Evolutionary conservation across 2,797 vertebrate genomes (phyloP).

Genomic region (Hippocampus kuda): DNA sequence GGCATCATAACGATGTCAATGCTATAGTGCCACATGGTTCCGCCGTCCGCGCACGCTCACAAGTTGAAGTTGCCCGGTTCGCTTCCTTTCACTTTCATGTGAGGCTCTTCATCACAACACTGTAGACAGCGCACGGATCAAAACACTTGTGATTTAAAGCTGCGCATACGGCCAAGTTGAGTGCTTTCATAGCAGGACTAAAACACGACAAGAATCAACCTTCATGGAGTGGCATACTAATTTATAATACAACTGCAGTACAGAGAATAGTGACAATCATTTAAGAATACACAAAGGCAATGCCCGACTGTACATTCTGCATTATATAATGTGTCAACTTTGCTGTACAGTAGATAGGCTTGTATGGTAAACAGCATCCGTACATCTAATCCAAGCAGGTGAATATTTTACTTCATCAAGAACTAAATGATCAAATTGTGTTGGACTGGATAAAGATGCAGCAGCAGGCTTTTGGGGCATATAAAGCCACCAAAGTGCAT

Average conservation of each 20-base stretch:
- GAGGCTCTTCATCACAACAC: constrained; percentile 4
- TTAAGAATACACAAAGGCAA: neutral
- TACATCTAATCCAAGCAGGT: neutral
- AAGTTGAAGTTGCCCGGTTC: constrained; percentile 5
- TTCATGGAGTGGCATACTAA: neutral
- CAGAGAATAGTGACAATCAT: neutral
- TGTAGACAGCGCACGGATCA: neutral
- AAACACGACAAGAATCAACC: neutral
- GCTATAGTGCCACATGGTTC: neutral
- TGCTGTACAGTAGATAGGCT: too few species aligned
- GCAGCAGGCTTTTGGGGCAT: neutral
- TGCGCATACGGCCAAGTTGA: neutral
- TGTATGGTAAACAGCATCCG: neutral
- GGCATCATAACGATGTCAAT: neutral
- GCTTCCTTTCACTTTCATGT: neutral
- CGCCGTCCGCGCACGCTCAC: neutral
- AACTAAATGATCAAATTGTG: neutral
- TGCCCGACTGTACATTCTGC: neutral
- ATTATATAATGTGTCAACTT: neutral
- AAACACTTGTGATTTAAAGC: constrained; percentile 5
- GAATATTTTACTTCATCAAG: neutral
- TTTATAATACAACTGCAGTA: neutral
- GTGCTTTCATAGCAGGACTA: neutral
- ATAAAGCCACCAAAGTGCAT: neutral
- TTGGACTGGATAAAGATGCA: neutral